A percentile compares a stretch with the other conserved stretches of the same genome.
Conservation (phyloP, 2,888 invertebrate genomes). For the Choristoneura rosaceana region DNA sequence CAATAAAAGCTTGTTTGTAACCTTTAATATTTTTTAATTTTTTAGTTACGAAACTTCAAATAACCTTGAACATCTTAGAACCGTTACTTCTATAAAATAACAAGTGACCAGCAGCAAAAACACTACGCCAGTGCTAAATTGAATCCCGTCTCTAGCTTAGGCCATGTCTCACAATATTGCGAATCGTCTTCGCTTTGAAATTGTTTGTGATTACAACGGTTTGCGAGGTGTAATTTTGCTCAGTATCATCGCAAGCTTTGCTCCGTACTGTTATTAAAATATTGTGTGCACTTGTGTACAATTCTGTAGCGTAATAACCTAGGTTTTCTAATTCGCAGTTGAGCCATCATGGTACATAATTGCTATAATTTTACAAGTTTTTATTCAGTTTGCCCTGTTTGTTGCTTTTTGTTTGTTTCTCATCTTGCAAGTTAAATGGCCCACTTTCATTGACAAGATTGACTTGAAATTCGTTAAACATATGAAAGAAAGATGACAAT, state of each 20-base stretch:
- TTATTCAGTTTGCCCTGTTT: too few species aligned
- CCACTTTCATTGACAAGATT: too few species aligned
- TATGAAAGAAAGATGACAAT: too few species aligned
- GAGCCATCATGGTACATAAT: background rate
- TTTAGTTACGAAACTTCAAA: too few species aligned
- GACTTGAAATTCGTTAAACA: too few species aligned
- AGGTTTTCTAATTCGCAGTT: background rate
- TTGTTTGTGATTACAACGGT: conserved; percentile 76
- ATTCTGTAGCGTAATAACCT: conserved; percentile 4
- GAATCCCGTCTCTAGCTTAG: conserved; percentile 29
- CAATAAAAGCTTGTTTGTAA: too few species aligned
- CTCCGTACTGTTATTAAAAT: conserved; percentile 57
- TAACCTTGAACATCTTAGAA: too few species aligned
- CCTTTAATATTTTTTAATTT: too few species aligned
- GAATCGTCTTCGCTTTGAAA: conserved; percentile 69
- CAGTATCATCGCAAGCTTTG: conserved; percentile 56
- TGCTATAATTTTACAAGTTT: background rate
- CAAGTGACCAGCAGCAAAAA: conserved; percentile 12
- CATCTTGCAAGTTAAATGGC: too few species aligned
- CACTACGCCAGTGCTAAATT: conserved; percentile 21
- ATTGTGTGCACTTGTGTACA: conserved; percentile 26
- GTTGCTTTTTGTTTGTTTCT: too few species aligned
- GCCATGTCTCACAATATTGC: conserved; percentile 59
- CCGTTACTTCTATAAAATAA: background rate
- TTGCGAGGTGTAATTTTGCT: conserved; percentile 68